phyloP scores from a whole-genome alignment of 2,113 vertebrate genomes.

The Bubalus kerabau region DNA sequence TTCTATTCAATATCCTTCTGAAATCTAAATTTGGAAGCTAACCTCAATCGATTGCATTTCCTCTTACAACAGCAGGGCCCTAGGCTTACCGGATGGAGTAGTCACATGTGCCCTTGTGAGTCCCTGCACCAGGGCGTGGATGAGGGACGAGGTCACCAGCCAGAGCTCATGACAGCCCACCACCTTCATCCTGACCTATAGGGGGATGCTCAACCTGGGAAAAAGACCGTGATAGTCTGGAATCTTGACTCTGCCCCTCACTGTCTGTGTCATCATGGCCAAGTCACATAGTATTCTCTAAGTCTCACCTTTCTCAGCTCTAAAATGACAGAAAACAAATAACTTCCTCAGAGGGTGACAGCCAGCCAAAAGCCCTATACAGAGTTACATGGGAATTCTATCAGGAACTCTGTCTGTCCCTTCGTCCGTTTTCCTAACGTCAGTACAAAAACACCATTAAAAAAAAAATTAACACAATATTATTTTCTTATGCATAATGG shows the following conservation, averaged over 20 bases:
- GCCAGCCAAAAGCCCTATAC: background rate
- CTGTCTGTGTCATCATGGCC: background rate
- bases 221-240: rapidly evolving
- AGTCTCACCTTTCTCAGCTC: background rate
- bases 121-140: background rate
- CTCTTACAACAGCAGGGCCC: background rate
- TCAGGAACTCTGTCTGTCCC: background rate
- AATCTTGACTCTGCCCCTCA: background rate
- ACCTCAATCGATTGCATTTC: constrained; percentile 45
- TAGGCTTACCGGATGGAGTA: background rate
- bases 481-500: background rate
- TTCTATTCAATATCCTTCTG: constrained; percentile 56
- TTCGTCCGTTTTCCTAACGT: background rate
- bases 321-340: constrained; percentile 22
- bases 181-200: background rate
- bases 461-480: background rate
- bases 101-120: background rate
- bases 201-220: rapidly evolving
- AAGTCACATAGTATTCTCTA: background rate
- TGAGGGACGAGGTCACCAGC: too few species aligned
- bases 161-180: background rate
- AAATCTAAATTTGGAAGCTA: constrained; percentile 62
- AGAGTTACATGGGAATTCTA: background rate
- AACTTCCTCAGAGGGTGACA: background rate
- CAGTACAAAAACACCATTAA: background rate